Evolutionary conservation across 2,113 vertebrate genomes (phyloP).

Genomic region (Pachycephala philippinensis): DNA sequence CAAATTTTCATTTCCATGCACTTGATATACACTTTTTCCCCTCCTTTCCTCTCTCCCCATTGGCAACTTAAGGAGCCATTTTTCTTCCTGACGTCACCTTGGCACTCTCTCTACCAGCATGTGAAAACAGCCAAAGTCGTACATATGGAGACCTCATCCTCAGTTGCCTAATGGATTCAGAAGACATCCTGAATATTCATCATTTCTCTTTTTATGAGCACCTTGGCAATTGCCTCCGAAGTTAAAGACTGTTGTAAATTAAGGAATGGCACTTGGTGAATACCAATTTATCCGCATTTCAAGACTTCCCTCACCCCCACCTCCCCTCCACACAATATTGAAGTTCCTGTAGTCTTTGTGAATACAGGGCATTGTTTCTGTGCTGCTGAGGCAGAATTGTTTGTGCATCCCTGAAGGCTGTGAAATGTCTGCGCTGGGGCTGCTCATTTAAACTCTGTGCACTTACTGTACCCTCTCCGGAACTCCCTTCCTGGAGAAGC

Average conservation of each 20-base stretch:
- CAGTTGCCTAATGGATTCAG: conserved; percentile 77
- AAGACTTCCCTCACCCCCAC: conserved; percentile 50
- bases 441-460: conserved; percentile 30
- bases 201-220: conserved; percentile 83
- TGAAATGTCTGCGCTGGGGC: conserved; percentile 48
- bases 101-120: conserved; percentile 64
- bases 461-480: conserved; percentile 48
- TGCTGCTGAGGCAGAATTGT: conserved; percentile 56
- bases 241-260: conserved; percentile 80
- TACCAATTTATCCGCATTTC: conserved; percentile 75
- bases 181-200: conserved; percentile 86
- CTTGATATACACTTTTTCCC: conserved; percentile 36
- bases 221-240: conserved; percentile 77
- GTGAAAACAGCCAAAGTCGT: conserved; percentile 56
- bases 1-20: conserved; percentile 64
- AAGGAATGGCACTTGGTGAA: conserved; percentile 74
- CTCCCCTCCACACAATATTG: conserved; percentile 51
- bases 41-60: conserved; percentile 19
- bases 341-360: conserved; percentile 64
- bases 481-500: conserved; percentile 52
- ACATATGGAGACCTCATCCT: conserved; percentile 82
- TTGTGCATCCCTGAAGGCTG: conserved; percentile 69
- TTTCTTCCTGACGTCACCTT: conserved; percentile 71
- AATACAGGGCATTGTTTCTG: conserved; percentile 77
- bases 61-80: conserved; percentile 53